Percentiles rank a stretch among this genome's conserved stretches.
phyloP scores from a whole-genome alignment of 2,797 vertebrate genomes.

The Lateolabrax maculatus region DNA sequence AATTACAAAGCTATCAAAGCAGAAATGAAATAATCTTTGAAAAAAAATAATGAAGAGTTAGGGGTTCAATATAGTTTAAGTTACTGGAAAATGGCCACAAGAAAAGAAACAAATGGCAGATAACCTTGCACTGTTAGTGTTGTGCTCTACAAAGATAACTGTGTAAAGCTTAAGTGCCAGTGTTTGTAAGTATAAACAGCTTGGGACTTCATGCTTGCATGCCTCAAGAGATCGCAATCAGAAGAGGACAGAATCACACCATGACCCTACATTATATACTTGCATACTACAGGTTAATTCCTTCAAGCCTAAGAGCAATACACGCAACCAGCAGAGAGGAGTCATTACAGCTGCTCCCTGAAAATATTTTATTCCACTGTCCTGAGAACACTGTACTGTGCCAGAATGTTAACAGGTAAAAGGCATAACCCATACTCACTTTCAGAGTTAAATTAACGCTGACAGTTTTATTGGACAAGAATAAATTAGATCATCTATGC shows the following conservation, averaged over 20 bases:
- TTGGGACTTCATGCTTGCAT: slow-evolving; percentile 32
- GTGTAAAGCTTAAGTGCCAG: slow-evolving; percentile 29
- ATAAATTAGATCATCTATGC: slow-evolving; percentile 64
- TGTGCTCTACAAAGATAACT: slow-evolving; percentile 21
- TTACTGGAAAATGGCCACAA: not conserved
- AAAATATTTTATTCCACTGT: slow-evolving; percentile 9
- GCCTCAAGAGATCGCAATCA: slow-evolving; percentile 37
- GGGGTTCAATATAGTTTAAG: not conserved
- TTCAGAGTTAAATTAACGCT: slow-evolving; percentile 52
- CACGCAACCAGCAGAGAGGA: slow-evolving; percentile 5
- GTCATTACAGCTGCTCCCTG: slow-evolving; percentile 27
- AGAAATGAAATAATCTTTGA: not conserved
- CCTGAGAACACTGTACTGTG: slow-evolving; percentile 9
- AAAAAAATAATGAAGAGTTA: not conserved
- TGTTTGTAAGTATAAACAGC: slow-evolving; percentile 42
- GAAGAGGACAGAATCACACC: slow-evolving; percentile 33
- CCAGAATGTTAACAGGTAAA: slow-evolving; percentile 27
- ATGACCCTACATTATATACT: slow-evolving; percentile 15
- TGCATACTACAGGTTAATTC: slow-evolving; percentile 27
- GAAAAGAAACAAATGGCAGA: not conserved
- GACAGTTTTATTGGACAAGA: slow-evolving; percentile 69
- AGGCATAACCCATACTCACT: slow-evolving; percentile 8
- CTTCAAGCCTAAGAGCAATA: slow-evolving; percentile 5
- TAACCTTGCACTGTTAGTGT: slow-evolving; percentile 1
- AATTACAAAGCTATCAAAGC: not conserved